A percentile compares a stretch with the other conserved stretches of the same genome.
These are phyloP conservation scores for Notospermus geniculatus DNA, from an alignment of 1,140 invertebrate genomes.

Conservation along the genomic window DNA sequence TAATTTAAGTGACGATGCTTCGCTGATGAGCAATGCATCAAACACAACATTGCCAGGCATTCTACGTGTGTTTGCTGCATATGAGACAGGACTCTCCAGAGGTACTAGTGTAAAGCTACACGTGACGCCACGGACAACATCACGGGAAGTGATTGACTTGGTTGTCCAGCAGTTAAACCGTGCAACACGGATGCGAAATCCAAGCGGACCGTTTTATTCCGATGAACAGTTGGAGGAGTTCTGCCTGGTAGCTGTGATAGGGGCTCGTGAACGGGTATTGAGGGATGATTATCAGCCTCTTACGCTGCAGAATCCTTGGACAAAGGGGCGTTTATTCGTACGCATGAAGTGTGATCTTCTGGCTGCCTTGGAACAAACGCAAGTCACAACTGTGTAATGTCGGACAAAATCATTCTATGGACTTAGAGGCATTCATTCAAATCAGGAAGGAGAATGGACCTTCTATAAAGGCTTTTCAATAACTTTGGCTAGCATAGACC, in stretches of 20 bases:
- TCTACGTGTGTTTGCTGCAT: constrained; percentile 83
- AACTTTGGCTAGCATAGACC: no score
- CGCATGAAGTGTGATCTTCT: constrained; percentile 57
- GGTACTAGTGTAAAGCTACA: constrained; percentile 91
- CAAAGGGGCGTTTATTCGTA: constrained; percentile 86
- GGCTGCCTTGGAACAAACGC: constrained; percentile 50
- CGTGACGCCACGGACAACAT: constrained; percentile 84
- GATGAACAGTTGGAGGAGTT: constrained; percentile 69
- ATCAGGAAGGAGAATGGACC: no score
- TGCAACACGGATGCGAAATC: constrained; percentile 81
- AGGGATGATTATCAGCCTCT: constrained; percentile 90
- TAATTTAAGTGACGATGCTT: constrained; percentile 5
- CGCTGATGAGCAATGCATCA: constrained; percentile 4
- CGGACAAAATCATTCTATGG: no score
- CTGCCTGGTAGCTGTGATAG: constrained; percentile 91
- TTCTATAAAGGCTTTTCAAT: no score
- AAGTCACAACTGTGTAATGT: constrained; percentile 44
- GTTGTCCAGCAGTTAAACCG: constrained; percentile 93
- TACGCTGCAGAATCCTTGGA: constrained; percentile 92
- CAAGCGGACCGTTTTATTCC: constrained; percentile 79
- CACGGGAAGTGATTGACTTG: constrained; percentile 87
- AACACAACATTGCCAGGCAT: constrained; percentile 44
- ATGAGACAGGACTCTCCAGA: constrained; percentile 86
- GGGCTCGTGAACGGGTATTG: constrained; percentile 84
- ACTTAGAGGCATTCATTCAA: no score